Evolutionary conservation across 2,797 vertebrate genomes (phyloP), one percentile per base, ranked within the genome.

Genomic region (Philypnodon macrostomus): DNA sequence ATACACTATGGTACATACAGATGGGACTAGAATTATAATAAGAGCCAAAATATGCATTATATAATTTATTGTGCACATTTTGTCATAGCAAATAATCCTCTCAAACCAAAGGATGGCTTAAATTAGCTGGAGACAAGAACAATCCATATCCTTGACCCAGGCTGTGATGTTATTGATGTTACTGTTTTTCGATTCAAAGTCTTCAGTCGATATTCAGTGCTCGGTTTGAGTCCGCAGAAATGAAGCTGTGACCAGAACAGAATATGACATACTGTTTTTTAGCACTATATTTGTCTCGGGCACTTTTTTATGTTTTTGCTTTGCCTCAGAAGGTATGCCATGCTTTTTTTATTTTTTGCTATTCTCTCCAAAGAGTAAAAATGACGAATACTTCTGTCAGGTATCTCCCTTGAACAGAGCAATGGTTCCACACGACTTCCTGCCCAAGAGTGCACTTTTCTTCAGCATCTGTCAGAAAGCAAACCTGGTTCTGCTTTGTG

Each of bases 381-480:
- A 23, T 44, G 27, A 37, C 17, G 0, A 9, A 29, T 48, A 53
- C 15, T 4, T 54, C 46, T 38, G 47, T 59, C 30, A 63, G 38
- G 15, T 42, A 42, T 49, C 6, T 67, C 61, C 48, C 47, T n/a
- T 5, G 1, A 69, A 70, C 60, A 68, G 16, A 57, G 52, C 53
- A 40, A 17, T 12, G 15, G 21, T 73, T 78, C 67, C 70, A 81
- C 70, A 69, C 66, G 71, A 30, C 44, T 55, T 77, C 46, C 38
- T 64, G 51, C 56, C 38, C 67, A 54, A 36, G 54, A 69, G 40
- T 61, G 41, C 45, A 15, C 29, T 48, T 33, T 60, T 66, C 60
- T 61, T 73, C 39, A 65, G 65, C 80, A 70, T 77, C 79, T 73
- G 77, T 79, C 67, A 59, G 37, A 62, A 54, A 54, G 38, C 8